Percentiles rank a stretch among this genome's conserved stretches.
These are phyloP conservation scores for Corythornis madagascariensis DNA, from an alignment of 2,113 vertebrate genomes.

Conservation along the genomic window DNA sequence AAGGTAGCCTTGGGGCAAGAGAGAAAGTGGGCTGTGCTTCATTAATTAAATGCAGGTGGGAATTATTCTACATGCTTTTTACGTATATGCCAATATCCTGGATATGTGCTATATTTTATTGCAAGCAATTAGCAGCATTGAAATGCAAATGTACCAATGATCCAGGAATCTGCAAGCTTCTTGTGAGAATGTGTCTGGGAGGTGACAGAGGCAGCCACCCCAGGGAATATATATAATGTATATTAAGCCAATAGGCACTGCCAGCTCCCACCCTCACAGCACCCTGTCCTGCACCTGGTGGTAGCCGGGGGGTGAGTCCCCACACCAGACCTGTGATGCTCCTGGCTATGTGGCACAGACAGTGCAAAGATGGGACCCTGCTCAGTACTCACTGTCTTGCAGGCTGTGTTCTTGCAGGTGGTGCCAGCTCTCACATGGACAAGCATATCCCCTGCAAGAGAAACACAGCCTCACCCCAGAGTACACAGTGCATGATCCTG, in stretches of 20 bases:
- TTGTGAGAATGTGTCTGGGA: neutral
- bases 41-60: neutral
- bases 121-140: neutral
- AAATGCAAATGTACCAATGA: neutral
- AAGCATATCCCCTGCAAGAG: neutral
- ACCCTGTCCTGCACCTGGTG: neutral
- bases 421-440: constrained; percentile 70
- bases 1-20: neutral
- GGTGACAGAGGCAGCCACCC: accelerated
- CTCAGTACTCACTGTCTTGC: constrained; percentile 84
- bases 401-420: constrained; percentile 89
- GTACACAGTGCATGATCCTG: accelerated
- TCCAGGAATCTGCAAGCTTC: neutral
- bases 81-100: neutral
- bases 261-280: neutral
- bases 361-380: too few relatives aligned
- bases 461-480: neutral
- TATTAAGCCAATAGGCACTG: accelerated
- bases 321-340: accelerated
- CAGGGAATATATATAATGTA: too few relatives aligned
- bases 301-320: neutral
- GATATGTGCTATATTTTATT: neutral
- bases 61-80: neutral
- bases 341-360: accelerated
- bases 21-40: neutral